Base-by-base conservation (phyloP, 1,140 invertebrate genomes). In the Drosophila pandora region DNA sequence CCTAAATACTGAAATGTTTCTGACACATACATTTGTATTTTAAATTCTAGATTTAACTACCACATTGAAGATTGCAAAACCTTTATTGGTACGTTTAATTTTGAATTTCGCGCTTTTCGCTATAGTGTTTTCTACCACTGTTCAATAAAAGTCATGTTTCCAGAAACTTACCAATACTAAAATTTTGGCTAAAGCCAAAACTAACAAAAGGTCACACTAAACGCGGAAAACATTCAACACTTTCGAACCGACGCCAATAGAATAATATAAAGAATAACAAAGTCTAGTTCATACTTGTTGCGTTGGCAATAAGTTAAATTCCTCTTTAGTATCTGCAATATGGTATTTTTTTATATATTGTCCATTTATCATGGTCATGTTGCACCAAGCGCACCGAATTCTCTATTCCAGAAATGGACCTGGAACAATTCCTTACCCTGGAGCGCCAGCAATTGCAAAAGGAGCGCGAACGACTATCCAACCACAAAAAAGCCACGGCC, bases 401-500 rank as follows among this genome's bases (percentile, higher is more conserved):
- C 23, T 12, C 9, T 8, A 10, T 23, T 64, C 2, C 28, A 43
- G 72, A 49, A 6, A 88, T 87, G 83, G 83, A 87, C 41, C 48
- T 87, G 23, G 75, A 87, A 30, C 43, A 88, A 59, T 87, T 87
- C 54, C 62, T 87, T 41, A 56, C 43, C 1, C 8, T 83, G 61
- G 79, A 87, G 22, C 83, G 83, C 12, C 62, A 79, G 45, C 83
- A 87, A 64, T 22, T 88, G 25, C 60, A 88, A 10, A 43, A 50
- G 37, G 83, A 87, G 9, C 79, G 83, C 2, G 56, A 83, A 28
- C 76, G 83, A 4, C 47, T 88, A 0, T 57, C 34, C 48, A 41
- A 47, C 56, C 39, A 45, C 43, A 53, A 48, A n/a, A 52, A 53
- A 23, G 43, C 7, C 43, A 21, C 45, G 25, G 6, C 13, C 13